A percentile compares a stretch with the other conserved stretches of the same genome.
Conservation (phyloP, 2,113 vertebrate species). For the Orthonyx spaldingii region DNA sequence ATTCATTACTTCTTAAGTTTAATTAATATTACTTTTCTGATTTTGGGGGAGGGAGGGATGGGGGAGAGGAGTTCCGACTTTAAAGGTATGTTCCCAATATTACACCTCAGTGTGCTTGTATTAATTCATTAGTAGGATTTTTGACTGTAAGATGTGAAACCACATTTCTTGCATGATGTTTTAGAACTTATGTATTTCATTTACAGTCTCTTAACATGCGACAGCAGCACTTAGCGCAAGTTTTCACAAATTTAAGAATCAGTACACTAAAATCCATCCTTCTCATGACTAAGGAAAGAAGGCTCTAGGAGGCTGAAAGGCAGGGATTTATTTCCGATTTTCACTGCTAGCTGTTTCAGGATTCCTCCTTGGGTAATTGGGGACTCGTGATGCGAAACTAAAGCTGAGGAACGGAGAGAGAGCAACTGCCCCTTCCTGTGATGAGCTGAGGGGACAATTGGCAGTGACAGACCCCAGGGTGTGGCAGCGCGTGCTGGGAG, state of each 20-base stretch:
- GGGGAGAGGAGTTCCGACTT: slow-evolving; percentile 72
- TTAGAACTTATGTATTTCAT: slow-evolving; percentile 75
- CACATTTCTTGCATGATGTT: slow-evolving; percentile 80
- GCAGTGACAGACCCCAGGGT: not conserved
- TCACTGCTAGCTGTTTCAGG: slow-evolving; percentile 46
- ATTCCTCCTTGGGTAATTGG: slow-evolving; percentile 22
- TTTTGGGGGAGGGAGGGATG: slow-evolving; percentile 66
- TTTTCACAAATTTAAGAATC: slow-evolving; percentile 72
- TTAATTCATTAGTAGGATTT: slow-evolving; percentile 77
- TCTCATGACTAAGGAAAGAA: slow-evolving; percentile 71
- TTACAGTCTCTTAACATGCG: slow-evolving; percentile 74
- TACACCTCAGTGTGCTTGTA: slow-evolving; percentile 79
- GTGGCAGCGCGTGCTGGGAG: slow-evolving; percentile 17
- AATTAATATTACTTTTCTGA: slow-evolving; percentile 81
- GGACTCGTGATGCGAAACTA: slow-evolving; percentile 36
- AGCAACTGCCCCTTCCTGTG: slow-evolving; percentile 29
- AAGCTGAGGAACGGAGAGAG: slow-evolving; percentile 41
- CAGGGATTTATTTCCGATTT: slow-evolving; percentile 56
- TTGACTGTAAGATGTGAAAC: slow-evolving; percentile 79
- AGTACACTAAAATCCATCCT: slow-evolving; percentile 73
- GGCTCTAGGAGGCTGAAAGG: slow-evolving; percentile 82
- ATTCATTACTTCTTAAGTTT: slow-evolving; percentile 87
- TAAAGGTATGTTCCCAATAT: slow-evolving; percentile 77
- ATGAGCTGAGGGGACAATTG: slow-evolving; percentile 2
- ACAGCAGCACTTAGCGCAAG: slow-evolving; percentile 74